These are phyloP conservation scores for Paedocypris micromegethes DNA, from an alignment of 2,797 vertebrate genomes.

Conservation along the genomic window DNA sequence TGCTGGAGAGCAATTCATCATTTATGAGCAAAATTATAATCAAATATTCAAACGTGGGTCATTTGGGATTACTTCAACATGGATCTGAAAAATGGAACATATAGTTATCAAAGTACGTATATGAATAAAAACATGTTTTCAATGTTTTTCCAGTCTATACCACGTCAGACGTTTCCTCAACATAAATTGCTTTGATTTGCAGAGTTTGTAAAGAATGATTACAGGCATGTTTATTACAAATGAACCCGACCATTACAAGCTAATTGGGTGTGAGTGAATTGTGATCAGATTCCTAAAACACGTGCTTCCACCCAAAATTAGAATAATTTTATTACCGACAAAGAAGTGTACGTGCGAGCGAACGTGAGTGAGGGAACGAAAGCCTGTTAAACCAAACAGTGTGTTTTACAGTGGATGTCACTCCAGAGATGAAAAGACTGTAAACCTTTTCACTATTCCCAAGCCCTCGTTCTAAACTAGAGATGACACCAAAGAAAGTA, in stretches of 20 bases:
- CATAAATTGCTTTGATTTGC: too few species aligned
- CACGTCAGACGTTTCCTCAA: too few species aligned
- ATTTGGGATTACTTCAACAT: too few species aligned
- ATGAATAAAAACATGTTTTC: too few species aligned
- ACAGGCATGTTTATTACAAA: too few species aligned
- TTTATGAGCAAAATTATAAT: slow-evolving; percentile 21
- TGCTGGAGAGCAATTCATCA: slow-evolving; percentile 25
- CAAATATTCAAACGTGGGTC: slow-evolving; percentile 24
- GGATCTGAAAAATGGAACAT: too few species aligned
- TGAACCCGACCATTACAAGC: slow-evolving; percentile 5
- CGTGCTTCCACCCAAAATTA: slow-evolving; percentile 32
- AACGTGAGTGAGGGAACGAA: slow-evolving; percentile 2
- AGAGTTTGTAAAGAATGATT: too few species aligned
- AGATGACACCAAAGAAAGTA: slow-evolving; percentile 28
- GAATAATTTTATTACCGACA: slow-evolving; percentile 37
- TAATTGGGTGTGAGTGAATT: slow-evolving; percentile 22
- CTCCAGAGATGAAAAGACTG: slow-evolving; percentile 21
- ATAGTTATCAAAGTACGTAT: too few species aligned
- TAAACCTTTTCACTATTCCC: slow-evolving; percentile 23
- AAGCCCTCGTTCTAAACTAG: slow-evolving; percentile 27
- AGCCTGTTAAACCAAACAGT: slow-evolving; percentile 10
- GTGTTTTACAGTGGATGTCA: slow-evolving; percentile 24
- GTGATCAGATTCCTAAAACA: slow-evolving; percentile 28
- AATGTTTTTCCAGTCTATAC: too few species aligned
- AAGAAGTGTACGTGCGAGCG: slow-evolving; percentile 20